Percentiles rank a stretch among this genome's conserved stretches.
phyloP scores from a whole-genome alignment of 2,888 invertebrate species.

The Aspidiotus destructor region DNA sequence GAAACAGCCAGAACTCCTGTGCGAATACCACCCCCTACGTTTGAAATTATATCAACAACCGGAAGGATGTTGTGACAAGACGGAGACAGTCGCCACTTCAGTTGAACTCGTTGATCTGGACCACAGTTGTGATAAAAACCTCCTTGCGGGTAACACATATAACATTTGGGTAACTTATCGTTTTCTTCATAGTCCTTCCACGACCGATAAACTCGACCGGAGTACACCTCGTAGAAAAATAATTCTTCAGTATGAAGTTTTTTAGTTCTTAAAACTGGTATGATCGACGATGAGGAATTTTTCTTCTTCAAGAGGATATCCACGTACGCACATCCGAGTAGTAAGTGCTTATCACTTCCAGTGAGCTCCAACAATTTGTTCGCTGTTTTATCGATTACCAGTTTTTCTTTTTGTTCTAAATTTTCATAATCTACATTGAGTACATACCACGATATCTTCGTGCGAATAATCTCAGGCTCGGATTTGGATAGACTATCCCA shows the following conservation, averaged over 20 bases:
- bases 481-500: background rate
- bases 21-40: background rate
- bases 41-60: background rate
- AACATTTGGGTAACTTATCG: background rate
- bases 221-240: background rate
- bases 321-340: background rate
- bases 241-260: background rate
- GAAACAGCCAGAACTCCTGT: background rate
- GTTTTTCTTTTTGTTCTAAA: background rate
- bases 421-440: background rate
- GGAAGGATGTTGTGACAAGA: background rate
- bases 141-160: background rate
- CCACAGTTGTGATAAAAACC: background rate
- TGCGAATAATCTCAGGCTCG: background rate
- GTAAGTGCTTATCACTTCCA: background rate
- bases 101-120: background rate
- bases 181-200: background rate
- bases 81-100: background rate
- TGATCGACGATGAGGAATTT: background rate
- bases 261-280: background rate
- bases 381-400: background rate
- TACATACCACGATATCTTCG: background rate
- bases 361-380: background rate
- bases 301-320: background rate
- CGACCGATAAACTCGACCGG: background rate